Evolutionary conservation across 2,888 invertebrate genomes (phyloP).

Genomic region (Acronicta psi): DNA sequence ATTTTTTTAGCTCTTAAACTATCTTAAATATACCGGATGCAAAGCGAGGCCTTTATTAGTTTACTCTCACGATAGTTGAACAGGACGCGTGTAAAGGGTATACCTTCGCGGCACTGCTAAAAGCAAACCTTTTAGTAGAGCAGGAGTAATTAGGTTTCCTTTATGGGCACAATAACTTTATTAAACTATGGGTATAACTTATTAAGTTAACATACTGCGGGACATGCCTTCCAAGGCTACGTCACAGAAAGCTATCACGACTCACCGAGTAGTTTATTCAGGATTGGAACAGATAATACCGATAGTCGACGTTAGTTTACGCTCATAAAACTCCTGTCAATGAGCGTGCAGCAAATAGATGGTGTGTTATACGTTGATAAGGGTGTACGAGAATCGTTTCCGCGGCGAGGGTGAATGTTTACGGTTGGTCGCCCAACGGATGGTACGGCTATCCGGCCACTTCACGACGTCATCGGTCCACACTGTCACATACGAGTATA

Average conservation of each 20-base stretch:
- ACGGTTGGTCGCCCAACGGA: constrained; percentile 44
- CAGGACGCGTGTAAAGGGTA: not conserved
- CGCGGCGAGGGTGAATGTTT: constrained; percentile 43
- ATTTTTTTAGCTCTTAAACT: too few relatives aligned
- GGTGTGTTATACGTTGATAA: constrained; percentile 50
- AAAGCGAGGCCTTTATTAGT: not conserved
- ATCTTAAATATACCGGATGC: too few relatives aligned
- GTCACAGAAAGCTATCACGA: constrained; percentile 1
- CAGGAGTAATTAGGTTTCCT: constrained; percentile 6
- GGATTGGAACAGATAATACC: constrained; percentile 27
- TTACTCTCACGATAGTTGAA: not conserved
- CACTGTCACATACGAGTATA: constrained; percentile 8
- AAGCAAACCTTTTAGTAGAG: not conserved
- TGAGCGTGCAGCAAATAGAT: constrained; percentile 33
- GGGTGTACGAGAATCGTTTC: constrained; percentile 27
- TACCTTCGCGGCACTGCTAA: not conserved
- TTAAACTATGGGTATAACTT: constrained; percentile 10
- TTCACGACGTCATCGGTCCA: constrained; percentile 17
- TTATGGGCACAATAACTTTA: constrained; percentile 4
- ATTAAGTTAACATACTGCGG: not conserved
- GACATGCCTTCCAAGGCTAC: not conserved
- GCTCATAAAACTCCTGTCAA: constrained; percentile 41
- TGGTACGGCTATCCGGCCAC: constrained; percentile 35
- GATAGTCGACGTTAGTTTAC: constrained; percentile 27
- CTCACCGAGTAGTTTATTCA: constrained; percentile 15